Conservation (phyloP, 1,140 invertebrate species). For the Maniola jurtina region DNA sequence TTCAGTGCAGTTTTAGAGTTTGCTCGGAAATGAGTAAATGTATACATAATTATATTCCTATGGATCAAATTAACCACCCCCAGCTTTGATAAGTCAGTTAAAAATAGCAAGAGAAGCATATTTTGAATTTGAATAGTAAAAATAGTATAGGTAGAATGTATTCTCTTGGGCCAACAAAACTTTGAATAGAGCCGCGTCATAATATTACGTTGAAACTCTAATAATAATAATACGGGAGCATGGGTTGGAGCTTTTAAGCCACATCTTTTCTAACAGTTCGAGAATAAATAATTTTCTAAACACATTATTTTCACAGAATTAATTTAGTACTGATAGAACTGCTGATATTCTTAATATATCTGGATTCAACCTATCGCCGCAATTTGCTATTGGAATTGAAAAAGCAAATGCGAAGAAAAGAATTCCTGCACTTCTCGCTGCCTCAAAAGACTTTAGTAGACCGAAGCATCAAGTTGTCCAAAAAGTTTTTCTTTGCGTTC, state of each 20-base stretch:
- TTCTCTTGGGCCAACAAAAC: neutral
- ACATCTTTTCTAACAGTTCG: neutral
- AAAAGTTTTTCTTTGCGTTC: constrained; percentile 13
- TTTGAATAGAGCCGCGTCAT: neutral
- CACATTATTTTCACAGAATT: constrained; percentile 14
- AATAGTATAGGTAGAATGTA: neutral
- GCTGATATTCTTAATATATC: constrained; percentile 16
- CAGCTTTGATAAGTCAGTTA: neutral
- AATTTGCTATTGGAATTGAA: constrained; percentile 11
- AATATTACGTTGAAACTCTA: neutral
- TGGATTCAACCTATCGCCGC: constrained; percentile 15
- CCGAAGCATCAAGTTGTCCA: constrained; percentile 10
- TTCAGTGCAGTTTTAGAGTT: too few relatives aligned
- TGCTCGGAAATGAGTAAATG: too few relatives aligned
- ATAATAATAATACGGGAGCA: neutral
- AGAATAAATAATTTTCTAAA: constrained; percentile 5
- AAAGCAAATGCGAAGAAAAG: constrained; percentile 13
- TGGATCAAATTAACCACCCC: too few relatives aligned
- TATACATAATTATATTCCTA: too few relatives aligned
- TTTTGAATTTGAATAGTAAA: neutral
- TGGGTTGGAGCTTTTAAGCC: neutral
- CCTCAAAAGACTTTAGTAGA: constrained; percentile 11
- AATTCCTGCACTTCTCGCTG: constrained; percentile 12
- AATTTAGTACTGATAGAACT: constrained; percentile 21
- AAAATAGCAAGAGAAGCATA: too few relatives aligned